Evolutionary conservation across 2,113 vertebrate genomes (phyloP).

Genomic region (Stegostoma tigrinum): DNA sequence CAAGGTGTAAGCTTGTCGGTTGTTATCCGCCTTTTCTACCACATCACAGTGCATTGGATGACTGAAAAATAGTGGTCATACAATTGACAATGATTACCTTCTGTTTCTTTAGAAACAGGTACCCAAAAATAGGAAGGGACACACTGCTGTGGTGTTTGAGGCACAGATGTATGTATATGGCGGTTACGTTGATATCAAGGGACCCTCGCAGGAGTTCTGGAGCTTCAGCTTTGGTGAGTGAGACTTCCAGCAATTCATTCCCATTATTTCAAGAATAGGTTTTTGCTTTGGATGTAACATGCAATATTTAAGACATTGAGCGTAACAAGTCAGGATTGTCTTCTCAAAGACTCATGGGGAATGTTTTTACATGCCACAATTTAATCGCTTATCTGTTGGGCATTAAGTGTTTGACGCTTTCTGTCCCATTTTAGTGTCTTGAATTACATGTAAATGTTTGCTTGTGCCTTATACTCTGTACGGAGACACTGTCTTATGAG

Average conservation of each 20-base stretch:
- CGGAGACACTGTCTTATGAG: too few relatives aligned
- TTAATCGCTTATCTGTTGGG: neutral
- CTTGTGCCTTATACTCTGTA: too few relatives aligned
- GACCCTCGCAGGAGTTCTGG: conserved; percentile 75
- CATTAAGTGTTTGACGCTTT: neutral
- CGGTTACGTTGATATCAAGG: conserved; percentile 70
- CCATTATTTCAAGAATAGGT: neutral
- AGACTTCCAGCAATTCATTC: conserved; percentile 8
- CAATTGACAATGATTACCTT: neutral
- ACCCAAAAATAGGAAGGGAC: conserved; percentile 71
- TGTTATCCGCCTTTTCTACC: neutral
- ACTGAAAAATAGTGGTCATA: neutral
- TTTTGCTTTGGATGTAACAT: neutral
- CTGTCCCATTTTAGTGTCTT: neutral
- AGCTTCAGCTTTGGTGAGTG: conserved; percentile 62
- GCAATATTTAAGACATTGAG: neutral
- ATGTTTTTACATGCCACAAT: neutral
- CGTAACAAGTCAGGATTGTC: neutral
- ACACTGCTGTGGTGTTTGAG: conserved; percentile 65
- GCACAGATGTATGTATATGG: conserved; percentile 71
- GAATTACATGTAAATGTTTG: neutral
- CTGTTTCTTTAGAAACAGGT: conserved; percentile 45
- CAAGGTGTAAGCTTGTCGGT: neutral
- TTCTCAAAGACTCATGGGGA: neutral
- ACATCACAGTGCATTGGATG: neutral